Base-by-base conservation (phyloP, 2,113 vertebrate species). In the Dipodomys spectabilis region DNA sequence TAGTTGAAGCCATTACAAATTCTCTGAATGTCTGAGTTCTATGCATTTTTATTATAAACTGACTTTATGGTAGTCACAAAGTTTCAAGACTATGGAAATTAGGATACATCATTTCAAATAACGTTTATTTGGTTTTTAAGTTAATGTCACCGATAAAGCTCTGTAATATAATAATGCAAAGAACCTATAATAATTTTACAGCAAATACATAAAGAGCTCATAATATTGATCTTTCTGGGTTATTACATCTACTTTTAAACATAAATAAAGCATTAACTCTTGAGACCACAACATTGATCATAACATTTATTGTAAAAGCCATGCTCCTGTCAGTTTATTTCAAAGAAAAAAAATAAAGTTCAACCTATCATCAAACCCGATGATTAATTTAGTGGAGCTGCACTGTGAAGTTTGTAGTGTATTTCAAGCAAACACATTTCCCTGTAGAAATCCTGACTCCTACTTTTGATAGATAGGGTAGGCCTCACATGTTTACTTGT, bases 231-330 rank as follows among this genome's bases (percentile, higher is more conserved):
- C 78, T 95, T 96, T 92, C 81, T 94, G 86, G 39, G 53, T 97
- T 98, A 95, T 93, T 97, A 81, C 53, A 28, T 97, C 86, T 97
- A 78, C 82, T 96, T 97, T 97, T 97, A 97, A 97, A 97, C 78
- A 95, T 93, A 97, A 97, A 93, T 96, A 97, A 94, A 94, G 86
- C 95, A 95, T 95, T 97, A 94, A 96, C 83, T 97, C 83, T 75
- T 90, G 92, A 84, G 94, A 75, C 91, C 90, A 90, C 69, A 85
- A 13, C 83, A 74, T n/a, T 96, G 97, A 90, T 98, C 77, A n/a
- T 91, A 86, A 90, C 22, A 16, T 57, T 90, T 89, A 79, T 65
- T 94, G 57, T 93, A 68, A 96, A 96, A 96, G 82, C 78, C 49
- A 49, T 81, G 92, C 49, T 84, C 0, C 84, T 95, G 86, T 96